Evolutionary conservation across 2,113 vertebrate species (phyloP).

Genomic region (Nerophis ophidion): DNA sequence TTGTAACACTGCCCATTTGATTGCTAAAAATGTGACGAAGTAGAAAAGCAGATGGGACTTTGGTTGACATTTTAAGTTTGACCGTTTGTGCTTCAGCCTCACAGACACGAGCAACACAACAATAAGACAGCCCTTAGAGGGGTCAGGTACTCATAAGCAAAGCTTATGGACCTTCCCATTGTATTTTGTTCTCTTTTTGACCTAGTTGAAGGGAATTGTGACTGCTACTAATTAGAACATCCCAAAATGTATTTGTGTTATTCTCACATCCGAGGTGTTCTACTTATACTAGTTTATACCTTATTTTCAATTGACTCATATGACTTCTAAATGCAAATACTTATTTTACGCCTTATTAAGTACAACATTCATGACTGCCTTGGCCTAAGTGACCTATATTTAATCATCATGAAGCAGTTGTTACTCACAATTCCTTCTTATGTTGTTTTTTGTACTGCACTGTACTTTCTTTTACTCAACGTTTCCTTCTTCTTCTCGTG

Average conservation of each 20-base stretch:
- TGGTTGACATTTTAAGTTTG: background rate
- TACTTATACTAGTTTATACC: no score
- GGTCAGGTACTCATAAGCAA: slow-evolving; percentile 18
- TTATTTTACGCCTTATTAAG: slow-evolving; percentile 12
- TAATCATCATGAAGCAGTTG: background rate
- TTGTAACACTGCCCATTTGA: slow-evolving; percentile 3
- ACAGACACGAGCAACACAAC: background rate
- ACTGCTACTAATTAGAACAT: background rate
- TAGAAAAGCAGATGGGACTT: background rate
- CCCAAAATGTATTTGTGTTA: background rate
- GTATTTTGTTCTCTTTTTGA: background rate
- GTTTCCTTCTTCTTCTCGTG: slow-evolving; percentile 2
- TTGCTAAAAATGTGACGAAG: background rate
- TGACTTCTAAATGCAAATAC: background rate
- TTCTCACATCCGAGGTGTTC: background rate
- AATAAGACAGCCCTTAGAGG: slow-evolving; percentile 4
- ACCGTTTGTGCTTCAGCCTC: background rate
- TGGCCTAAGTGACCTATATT: background rate
- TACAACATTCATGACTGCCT: slow-evolving; percentile 6
- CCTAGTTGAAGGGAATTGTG: background rate
- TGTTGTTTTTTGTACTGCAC: background rate
- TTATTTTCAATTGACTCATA: no score
- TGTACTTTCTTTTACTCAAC: background rate
- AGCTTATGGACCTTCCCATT: background rate
- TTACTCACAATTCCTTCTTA: background rate